Percentiles rank a stretch among this genome's conserved stretches.
Evolutionary conservation across 1,140 invertebrate species (phyloP).

Genomic region (Cotesia chilonis): DNA sequence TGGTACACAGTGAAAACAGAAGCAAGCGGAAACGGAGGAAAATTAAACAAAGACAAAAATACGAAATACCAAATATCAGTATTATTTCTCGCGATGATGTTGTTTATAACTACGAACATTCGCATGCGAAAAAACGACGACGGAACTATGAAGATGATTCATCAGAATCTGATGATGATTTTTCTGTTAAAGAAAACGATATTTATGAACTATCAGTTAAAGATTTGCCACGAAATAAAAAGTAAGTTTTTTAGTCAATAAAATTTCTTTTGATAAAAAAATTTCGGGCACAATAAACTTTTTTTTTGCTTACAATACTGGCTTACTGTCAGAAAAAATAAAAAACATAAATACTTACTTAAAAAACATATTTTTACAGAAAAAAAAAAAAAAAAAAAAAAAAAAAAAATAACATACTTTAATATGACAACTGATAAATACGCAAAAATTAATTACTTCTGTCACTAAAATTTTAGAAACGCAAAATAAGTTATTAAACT

Average conservation of each 20-base stretch:
- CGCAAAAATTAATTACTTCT: too few relatives aligned
- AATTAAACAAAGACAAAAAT: slow-evolving; percentile 50
- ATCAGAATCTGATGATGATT: slow-evolving; percentile 51
- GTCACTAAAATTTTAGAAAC: too few relatives aligned
- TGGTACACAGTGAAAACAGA: slow-evolving; percentile 72
- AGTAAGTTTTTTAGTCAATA: slow-evolving; percentile 32
- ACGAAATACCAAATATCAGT: slow-evolving; percentile 63
- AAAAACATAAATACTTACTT: too few relatives aligned
- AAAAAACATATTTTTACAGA: too few relatives aligned
- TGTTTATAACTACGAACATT: slow-evolving; percentile 48
- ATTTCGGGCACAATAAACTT: too few relatives aligned
- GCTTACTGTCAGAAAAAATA: too few relatives aligned
- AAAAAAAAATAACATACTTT: too few relatives aligned
- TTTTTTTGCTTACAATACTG: too few relatives aligned
- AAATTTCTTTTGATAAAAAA: too few relatives aligned
- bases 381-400: too few relatives aligned
- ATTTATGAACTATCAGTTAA: slow-evolving; percentile 48
- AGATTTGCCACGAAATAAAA: slow-evolving; percentile 52
- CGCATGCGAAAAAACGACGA: slow-evolving; percentile 33
- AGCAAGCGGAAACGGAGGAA: slow-evolving; percentile 54
- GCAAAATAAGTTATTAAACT: too few relatives aligned
- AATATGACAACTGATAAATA: too few relatives aligned
- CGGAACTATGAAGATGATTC: slow-evolving; percentile 47
- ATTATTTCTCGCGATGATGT: slow-evolving; percentile 68
- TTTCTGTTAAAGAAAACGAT: slow-evolving; percentile 47